These are phyloP conservation scores for Xenopus petersii DNA, from an alignment of 2,797 vertebrate species.

Conservation along the genomic window DNA sequence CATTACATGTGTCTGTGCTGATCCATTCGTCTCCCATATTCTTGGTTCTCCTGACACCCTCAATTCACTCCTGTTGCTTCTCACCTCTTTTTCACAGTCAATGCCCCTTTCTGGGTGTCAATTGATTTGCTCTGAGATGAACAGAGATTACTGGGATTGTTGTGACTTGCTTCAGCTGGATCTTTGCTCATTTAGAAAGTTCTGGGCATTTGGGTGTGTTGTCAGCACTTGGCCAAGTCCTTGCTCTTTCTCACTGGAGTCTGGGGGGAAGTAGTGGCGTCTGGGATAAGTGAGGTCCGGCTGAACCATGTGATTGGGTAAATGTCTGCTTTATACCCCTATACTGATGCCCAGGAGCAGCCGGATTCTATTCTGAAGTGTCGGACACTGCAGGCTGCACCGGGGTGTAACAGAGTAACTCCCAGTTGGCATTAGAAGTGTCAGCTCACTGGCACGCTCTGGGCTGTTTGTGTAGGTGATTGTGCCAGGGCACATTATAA, in stretches of 20 bases:
- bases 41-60: background rate
- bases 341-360: too few species aligned
- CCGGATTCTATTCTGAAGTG: too few species aligned
- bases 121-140: background rate
- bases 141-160: constrained; percentile 54
- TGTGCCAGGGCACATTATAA: background rate
- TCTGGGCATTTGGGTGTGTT: constrained; percentile 51
- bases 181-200: constrained; percentile 49
- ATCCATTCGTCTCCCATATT: background rate
- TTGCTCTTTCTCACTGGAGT: background rate
- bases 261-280: constrained; percentile 7
- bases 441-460: too few species aligned
- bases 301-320: too few species aligned
- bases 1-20: background rate
- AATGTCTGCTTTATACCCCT: too few species aligned
- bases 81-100: too few species aligned
- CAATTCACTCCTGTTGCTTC: background rate
- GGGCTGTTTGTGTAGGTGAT: background rate
- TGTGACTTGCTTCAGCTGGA: constrained; percentile 60
- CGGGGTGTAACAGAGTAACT: too few species aligned
- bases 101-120: background rate
- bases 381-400: too few species aligned
- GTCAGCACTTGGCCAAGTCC: constrained; percentile 55
- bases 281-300: too few species aligned
- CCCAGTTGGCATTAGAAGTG: too few species aligned